Evolutionary conservation across 2,888 invertebrate species (phyloP).

Genomic region (Mylabris sibirica): DNA sequence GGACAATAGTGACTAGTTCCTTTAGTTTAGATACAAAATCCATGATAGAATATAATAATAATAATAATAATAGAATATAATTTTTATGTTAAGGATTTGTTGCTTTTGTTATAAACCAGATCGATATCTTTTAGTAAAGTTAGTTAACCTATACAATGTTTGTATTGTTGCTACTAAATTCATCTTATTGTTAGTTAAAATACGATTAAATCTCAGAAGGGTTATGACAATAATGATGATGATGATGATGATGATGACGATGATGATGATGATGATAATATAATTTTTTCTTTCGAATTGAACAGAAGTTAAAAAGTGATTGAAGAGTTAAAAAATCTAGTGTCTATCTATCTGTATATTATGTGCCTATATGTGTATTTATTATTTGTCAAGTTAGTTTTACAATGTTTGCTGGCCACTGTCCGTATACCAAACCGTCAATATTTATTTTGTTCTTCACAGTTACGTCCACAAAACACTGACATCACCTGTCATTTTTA

Average conservation of each 20-base stretch:
- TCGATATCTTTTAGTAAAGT: constrained; percentile 4
- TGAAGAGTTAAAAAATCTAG: not conserved
- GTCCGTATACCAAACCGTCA: constrained; percentile 47
- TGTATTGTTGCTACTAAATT: constrained; percentile 6
- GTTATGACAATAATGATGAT: not conserved
- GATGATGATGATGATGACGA: not conserved
- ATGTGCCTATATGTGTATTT: constrained; percentile 26
- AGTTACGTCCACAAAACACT: constrained; percentile 44
- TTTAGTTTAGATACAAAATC: not conserved
- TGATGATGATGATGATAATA: no score
- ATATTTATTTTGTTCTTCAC: constrained; percentile 51
- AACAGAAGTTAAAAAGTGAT: not conserved
- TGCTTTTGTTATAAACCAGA: constrained; percentile 8
- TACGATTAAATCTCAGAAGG: constrained; percentile 5
- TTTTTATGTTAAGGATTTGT: constrained; percentile 7
- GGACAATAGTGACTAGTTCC: constrained; percentile 1
- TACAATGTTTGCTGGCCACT: constrained; percentile 50
- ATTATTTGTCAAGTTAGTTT: constrained; percentile 46
- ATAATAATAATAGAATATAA: not conserved
- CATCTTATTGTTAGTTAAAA: constrained; percentile 7
- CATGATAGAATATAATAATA: not conserved
- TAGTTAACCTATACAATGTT: constrained; percentile 5
- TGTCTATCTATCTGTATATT: not conserved
- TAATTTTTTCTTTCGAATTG: not conserved
- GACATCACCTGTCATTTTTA: constrained; percentile 45